Percentiles rank a stretch among this genome's conserved stretches.
phyloP scores from a whole-genome alignment of 2,888 invertebrate genomes.

The Nomada fabriciana region DNA sequence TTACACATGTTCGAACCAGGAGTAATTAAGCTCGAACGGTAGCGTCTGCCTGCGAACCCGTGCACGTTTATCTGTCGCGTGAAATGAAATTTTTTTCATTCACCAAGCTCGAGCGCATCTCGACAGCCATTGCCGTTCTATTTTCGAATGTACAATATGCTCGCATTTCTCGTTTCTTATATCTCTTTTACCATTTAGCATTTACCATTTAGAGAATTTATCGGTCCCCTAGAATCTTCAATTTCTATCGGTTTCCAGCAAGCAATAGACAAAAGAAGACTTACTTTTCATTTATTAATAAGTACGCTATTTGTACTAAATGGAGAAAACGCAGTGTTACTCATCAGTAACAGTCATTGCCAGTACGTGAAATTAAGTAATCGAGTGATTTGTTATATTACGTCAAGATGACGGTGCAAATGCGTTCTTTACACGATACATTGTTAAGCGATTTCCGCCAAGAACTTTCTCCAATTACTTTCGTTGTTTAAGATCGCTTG shows the following conservation, averaged over 20 bases:
- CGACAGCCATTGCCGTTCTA: background rate
- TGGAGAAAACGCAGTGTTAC: too few species aligned
- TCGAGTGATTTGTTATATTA: background rate
- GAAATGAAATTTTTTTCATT: constrained; percentile 29
- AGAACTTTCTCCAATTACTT: background rate
- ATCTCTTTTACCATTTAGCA: too few species aligned
- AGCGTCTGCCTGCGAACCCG: background rate
- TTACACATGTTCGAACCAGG: constrained; percentile 26
- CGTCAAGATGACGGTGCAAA: background rate
- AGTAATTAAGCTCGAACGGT: constrained; percentile 40
- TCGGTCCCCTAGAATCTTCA: too few species aligned
- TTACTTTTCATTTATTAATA: too few species aligned
- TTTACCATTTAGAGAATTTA: too few species aligned
- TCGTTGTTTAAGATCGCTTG: background rate
- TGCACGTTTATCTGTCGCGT: constrained; percentile 4
- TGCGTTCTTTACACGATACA: background rate
- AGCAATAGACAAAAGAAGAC: too few species aligned
- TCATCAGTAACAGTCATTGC: too few species aligned
- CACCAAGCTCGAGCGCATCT: background rate
- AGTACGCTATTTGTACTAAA: too few species aligned
- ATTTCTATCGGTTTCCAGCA: too few species aligned
- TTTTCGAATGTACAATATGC: background rate
- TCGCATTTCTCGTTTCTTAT: background rate
- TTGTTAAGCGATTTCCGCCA: background rate
- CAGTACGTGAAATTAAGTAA: background rate